phyloP scores from a whole-genome alignment of 1,140 invertebrate genomes.

The Solenopsis fugax region DNA sequence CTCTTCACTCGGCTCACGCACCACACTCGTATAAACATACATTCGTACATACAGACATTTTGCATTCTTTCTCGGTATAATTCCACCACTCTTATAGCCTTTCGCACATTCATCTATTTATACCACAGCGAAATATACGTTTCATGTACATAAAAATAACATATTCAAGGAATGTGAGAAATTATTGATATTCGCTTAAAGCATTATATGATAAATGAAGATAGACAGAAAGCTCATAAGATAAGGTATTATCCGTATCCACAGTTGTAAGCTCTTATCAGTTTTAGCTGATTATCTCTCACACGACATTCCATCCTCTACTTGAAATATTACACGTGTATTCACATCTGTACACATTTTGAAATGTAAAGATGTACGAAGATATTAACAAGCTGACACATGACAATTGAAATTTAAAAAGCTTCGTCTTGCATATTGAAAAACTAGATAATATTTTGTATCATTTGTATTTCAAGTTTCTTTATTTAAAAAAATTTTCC shows the following conservation, averaged over 20 bases:
- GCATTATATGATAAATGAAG: slow-evolving; percentile 59
- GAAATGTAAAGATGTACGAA: neutral
- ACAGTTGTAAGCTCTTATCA: slow-evolving; percentile 49
- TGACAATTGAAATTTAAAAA: neutral
- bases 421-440: neutral
- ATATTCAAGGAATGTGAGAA: slow-evolving; percentile 55
- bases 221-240: slow-evolving; percentile 62
- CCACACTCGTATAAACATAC: slow-evolving; percentile 65
- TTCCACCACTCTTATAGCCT: slow-evolving; percentile 65
- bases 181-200: slow-evolving; percentile 58
- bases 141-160: slow-evolving; percentile 66
- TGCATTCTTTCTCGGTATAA: slow-evolving; percentile 68
- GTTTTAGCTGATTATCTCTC: slow-evolving; percentile 50
- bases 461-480: neutral
- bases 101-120: slow-evolving; percentile 82
- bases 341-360: slow-evolving; percentile 58
- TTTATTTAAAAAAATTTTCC: neutral
- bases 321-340: slow-evolving; percentile 42
- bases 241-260: slow-evolving; percentile 54
- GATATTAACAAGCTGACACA: neutral
- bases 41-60: slow-evolving; percentile 73
- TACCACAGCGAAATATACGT: slow-evolving; percentile 75
- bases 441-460: neutral
- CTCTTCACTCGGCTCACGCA: slow-evolving; percentile 48
- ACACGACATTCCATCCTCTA: slow-evolving; percentile 33